Percentiles rank a stretch among this genome's conserved stretches.
These are phyloP conservation scores for Bombycilla garrulus DNA, from an alignment of 2,113 vertebrate species.

Conservation along the genomic window DNA sequence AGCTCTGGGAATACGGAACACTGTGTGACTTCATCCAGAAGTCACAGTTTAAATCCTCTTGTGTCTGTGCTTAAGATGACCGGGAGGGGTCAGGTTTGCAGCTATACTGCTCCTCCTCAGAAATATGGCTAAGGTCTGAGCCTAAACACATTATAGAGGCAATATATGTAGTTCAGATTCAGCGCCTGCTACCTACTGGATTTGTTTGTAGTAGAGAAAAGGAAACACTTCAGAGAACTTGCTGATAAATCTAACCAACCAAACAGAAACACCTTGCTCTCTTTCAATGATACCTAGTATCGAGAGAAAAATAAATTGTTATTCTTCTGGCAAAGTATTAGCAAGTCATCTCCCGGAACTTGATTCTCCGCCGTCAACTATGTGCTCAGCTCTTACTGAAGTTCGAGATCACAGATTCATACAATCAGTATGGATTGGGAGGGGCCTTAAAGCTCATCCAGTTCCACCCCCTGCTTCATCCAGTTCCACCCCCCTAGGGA, in stretches of 20 bases:
- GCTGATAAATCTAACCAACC: neutral
- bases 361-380: neutral
- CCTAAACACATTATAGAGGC: neutral
- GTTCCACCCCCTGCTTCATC: neutral
- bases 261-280: fast-evolving
- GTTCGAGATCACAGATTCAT: neutral
- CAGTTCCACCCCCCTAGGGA: neutral
- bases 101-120: neutral
- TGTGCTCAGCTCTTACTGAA: neutral
- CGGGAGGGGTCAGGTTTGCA: conserved; percentile 22
- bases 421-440: neutral
- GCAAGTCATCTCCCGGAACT: neutral
- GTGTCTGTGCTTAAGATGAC: neutral
- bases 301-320: neutral
- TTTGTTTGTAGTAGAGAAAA: neutral
- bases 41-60: neutral
- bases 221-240: neutral
- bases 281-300: neutral
- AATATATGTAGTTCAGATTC: neutral
- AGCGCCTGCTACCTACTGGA: neutral
- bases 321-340: neutral
- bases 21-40: neutral
- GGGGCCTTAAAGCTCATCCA: neutral
- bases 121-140: neutral
- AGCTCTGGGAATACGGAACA: neutral